Percentiles rank a stretch among this genome's conserved stretches.
These are phyloP conservation scores for Acipenser transmontanus DNA, from an alignment of 2,797 vertebrate species.

Conservation along the genomic window DNA sequence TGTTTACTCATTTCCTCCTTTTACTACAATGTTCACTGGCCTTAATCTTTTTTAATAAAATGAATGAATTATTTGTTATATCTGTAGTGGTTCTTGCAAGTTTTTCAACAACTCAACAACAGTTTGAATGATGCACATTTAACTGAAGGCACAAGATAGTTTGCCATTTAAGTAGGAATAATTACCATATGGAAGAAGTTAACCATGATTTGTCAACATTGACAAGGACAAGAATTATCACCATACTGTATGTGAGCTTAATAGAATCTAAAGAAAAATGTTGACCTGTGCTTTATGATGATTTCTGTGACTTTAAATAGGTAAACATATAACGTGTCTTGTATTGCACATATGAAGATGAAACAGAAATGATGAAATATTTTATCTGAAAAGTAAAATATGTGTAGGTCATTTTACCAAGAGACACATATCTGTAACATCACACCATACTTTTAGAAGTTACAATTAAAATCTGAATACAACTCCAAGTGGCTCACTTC, in stretches of 20 bases:
- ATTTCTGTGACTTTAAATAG: no score
- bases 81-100: conserved; percentile 3
- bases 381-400: no score
- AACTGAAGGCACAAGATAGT: background rate
- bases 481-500: no score
- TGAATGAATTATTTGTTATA: background rate
- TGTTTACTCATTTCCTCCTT: background rate
- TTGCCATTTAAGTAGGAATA: background rate
- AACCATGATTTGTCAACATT: background rate
- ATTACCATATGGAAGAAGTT: background rate
- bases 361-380: no score
- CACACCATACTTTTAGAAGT: no score
- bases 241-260: background rate
- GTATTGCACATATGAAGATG: no score
- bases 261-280: background rate
- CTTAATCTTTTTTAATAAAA: background rate
- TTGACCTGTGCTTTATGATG: no score
- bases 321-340: no score
- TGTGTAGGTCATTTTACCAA: no score
- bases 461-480: no score
- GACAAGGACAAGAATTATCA: conserved; percentile 1
- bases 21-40: background rate
- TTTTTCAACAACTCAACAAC: conserved; percentile 4
- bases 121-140: conserved; percentile 3
- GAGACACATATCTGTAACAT: no score